A percentile compares a stretch with the other conserved stretches of the same genome.
These are phyloP conservation scores for Polyergus mexicanus DNA, from an alignment of 1,140 invertebrate genomes.

Conservation along the genomic window DNA sequence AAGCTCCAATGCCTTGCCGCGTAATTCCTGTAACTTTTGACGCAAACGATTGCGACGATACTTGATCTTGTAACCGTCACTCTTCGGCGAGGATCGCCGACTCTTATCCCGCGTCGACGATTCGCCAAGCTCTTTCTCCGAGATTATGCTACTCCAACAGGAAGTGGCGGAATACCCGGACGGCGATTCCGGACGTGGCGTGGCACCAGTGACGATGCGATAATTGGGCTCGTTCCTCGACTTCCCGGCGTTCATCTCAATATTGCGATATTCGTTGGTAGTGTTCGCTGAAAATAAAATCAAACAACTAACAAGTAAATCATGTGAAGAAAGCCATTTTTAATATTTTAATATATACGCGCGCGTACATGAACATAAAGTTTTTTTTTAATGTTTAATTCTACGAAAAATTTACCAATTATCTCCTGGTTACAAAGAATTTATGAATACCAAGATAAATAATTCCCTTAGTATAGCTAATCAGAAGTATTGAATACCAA, in stretches of 20 bases:
- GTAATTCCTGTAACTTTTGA: slow-evolving; percentile 69
- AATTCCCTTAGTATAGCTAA: not conserved
- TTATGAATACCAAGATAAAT: not conserved
- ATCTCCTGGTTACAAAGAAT: not conserved
- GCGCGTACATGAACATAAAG: not conserved
- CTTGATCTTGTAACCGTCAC: slow-evolving; percentile 67
- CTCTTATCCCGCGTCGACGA: not conserved
- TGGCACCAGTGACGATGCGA: slow-evolving; percentile 70
- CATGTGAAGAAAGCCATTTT: not conserved
- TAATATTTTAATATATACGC: not conserved
- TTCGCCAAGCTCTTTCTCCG: not conserved
- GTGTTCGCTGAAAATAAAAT: slow-evolving; percentile 20
- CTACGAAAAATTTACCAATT: not conserved
- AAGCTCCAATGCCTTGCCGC: slow-evolving; percentile 60
- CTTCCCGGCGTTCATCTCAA: not conserved
- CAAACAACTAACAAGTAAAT: not conserved
- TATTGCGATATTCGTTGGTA: not conserved
- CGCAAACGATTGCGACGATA: slow-evolving; percentile 70
- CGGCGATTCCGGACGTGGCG: slow-evolving; percentile 16
- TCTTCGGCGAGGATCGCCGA: slow-evolving; percentile 30
- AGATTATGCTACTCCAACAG: slow-evolving; percentile 7
- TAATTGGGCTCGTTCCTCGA: slow-evolving; percentile 66
- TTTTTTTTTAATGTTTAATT: slow-evolving; percentile 2
- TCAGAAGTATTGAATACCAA: not conserved
- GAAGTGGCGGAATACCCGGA: not conserved